Evolutionary conservation across 1,140 invertebrate genomes (phyloP), one percentile per base, ranked within the genome.

Genomic region (Drosophila kikkawai): DNA sequence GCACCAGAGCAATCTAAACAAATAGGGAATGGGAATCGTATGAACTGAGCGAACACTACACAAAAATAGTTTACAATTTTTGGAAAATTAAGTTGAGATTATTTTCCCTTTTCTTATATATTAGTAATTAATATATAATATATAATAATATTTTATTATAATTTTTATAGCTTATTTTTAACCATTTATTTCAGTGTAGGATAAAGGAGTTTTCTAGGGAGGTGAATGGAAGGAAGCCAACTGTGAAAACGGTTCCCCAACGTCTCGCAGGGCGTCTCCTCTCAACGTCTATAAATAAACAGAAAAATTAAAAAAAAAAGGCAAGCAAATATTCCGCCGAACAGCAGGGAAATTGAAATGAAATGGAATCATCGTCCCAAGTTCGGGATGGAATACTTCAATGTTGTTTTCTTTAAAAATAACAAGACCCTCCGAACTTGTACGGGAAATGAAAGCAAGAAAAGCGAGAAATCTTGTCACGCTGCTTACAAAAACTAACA

Each of bases 191-290:
- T 5, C 19, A 2, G 63, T 53, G 67, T 4, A 47, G 9, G 37
- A 39, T 19, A 15, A 50, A 26, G 61, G 65, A 65, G 42, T 66
- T 66, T 57, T 37, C 53, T 34, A n/a, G 32, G 64, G 64, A 39
- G 55, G 41, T 81, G 78, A 85, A 81, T 70, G 82, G 74, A 85
- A 78, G 66, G 82, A 81, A 85, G 55, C 64, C 82, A 84, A 84
- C 82, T 84, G 82, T 84, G 82, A 85, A 85, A 84, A 85, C 77
- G 81, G 76, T 73, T 58, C 59, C 60, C 59, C 60, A 50, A 50
- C 34, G 44, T 68, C 64, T 69, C 48, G 67, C 19, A 44, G 36
- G 50, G 34, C 51, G 51, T 55, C 51, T 50, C 26, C 26, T 36
- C 32, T 12, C 51, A 9, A 17, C 26, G 55, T 71, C 81, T 84